Evolutionary conservation across 2,888 invertebrate species (phyloP).

Genomic region (Eilema caniola): DNA sequence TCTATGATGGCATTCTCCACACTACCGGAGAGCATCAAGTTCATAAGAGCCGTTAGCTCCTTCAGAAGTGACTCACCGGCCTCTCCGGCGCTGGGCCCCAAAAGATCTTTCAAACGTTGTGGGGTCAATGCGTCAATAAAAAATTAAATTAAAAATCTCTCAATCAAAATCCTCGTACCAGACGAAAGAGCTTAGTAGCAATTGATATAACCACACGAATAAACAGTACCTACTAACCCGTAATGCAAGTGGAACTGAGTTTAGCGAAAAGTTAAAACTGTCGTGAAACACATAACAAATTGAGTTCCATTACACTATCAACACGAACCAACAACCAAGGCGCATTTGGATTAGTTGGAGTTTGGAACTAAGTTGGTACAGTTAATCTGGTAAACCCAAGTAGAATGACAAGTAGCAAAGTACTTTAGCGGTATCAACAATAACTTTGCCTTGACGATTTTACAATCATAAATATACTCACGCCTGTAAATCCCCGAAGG

Average conservation of each 20-base stretch:
- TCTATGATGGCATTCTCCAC: too few relatives aligned
- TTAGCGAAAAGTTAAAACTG: neutral
- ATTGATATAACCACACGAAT: neutral
- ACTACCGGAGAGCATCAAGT: too few relatives aligned
- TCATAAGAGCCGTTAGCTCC: too few relatives aligned
- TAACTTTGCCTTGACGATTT: neutral
- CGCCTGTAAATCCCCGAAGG: too few relatives aligned
- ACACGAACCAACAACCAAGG: neutral
- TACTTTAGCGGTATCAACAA: neutral
- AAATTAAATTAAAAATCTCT: too few relatives aligned
- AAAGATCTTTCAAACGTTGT: too few relatives aligned
- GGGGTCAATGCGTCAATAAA: too few relatives aligned
- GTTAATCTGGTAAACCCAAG: neutral
- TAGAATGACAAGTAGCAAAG: conserved; percentile 4
- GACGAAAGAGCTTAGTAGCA: neutral
- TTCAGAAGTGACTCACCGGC: too few relatives aligned
- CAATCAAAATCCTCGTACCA: neutral
- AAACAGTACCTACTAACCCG: too few relatives aligned
- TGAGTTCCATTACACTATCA: neutral
- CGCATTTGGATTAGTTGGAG: conserved; percentile 1
- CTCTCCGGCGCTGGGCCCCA: too few relatives aligned
- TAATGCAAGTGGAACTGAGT: neutral
- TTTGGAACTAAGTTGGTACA: conserved; percentile 1
- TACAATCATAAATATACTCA: neutral
- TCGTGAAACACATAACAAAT: conserved; percentile 1